These are phyloP conservation scores for Myripristis murdjan DNA, from an alignment of 2,797 vertebrate genomes.

Conservation along the genomic window DNA sequence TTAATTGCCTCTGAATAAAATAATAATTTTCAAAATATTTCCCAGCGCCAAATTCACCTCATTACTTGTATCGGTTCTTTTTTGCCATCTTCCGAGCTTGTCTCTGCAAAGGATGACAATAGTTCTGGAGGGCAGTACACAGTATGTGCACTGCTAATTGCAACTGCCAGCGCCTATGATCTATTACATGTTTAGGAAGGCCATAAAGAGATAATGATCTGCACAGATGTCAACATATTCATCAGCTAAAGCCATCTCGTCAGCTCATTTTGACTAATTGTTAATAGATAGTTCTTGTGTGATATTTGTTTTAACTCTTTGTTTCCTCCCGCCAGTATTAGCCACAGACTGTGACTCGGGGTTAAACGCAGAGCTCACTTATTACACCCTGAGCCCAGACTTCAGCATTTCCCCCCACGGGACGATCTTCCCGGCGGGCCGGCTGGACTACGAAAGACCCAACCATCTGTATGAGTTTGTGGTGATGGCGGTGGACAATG, in stretches of 20 bases:
- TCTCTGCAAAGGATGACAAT: constrained; percentile 57
- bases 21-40: constrained; percentile 33
- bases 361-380: constrained; percentile 89
- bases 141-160: constrained; percentile 62
- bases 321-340: constrained; percentile 80
- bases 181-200: constrained; percentile 74
- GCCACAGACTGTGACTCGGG: constrained; percentile 92
- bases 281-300: constrained; percentile 59
- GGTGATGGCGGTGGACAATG: constrained; percentile 91
- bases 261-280: constrained; percentile 56
- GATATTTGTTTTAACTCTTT: constrained; percentile 12
- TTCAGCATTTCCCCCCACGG: constrained; percentile 91
- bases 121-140: constrained; percentile 41
- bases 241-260: constrained; percentile 67
- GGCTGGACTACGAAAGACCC: constrained; percentile 89
- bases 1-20: constrained; percentile 43
- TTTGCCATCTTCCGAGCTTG: constrained; percentile 49
- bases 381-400: constrained; percentile 91
- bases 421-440: constrained; percentile 88
- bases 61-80: constrained; percentile 11
- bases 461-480: constrained; percentile 94
- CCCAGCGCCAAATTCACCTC: constrained; percentile 10
- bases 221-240: constrained; percentile 75
- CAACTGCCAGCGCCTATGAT: constrained; percentile 71
- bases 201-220: constrained; percentile 73